These are phyloP conservation scores for Tragelaphus buxtoni DNA, from an alignment of 2,113 vertebrate genomes.

Conservation along the genomic window DNA sequence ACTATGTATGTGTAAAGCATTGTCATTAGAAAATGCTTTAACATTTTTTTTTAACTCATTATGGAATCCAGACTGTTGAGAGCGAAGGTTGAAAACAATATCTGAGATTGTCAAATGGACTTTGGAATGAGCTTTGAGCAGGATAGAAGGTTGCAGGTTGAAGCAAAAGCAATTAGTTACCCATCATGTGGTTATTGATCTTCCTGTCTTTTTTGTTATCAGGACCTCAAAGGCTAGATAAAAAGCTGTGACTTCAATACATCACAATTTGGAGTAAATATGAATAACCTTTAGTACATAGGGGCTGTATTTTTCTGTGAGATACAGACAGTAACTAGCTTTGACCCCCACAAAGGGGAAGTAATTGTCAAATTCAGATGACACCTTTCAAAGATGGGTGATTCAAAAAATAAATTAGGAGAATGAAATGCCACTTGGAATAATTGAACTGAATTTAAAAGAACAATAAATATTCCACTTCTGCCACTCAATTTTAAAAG, in stretches of 20 bases:
- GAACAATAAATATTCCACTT: constrained; percentile 8
- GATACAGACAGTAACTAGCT: not conserved
- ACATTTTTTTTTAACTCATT: not conserved
- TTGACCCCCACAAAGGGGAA: constrained; percentile 14
- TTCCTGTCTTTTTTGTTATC: constrained; percentile 62
- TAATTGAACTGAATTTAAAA: constrained; percentile 32
- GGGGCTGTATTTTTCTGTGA: not conserved
- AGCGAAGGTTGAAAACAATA: not conserved
- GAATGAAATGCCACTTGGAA: constrained; percentile 8
- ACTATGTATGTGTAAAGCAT: not conserved
- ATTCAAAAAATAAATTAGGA: not conserved
- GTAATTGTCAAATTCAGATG: constrained; percentile 8
- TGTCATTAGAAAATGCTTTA: not conserved
- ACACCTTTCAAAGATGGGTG: not conserved
- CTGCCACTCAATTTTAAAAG: constrained; percentile 11
- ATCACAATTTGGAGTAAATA: constrained; percentile 66
- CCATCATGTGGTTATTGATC: constrained; percentile 70
- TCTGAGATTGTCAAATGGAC: not conserved
- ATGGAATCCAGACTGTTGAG: not conserved
- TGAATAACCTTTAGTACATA: constrained; percentile 31
- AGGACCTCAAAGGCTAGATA: constrained; percentile 54
- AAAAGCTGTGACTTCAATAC: constrained; percentile 38
- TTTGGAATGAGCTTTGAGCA: not conserved
- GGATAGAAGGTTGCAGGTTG: constrained; percentile 43
- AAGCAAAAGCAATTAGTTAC: constrained; percentile 75